Conservation (phyloP, 2,113 vertebrate species). For the Stegostoma tigrinum region DNA sequence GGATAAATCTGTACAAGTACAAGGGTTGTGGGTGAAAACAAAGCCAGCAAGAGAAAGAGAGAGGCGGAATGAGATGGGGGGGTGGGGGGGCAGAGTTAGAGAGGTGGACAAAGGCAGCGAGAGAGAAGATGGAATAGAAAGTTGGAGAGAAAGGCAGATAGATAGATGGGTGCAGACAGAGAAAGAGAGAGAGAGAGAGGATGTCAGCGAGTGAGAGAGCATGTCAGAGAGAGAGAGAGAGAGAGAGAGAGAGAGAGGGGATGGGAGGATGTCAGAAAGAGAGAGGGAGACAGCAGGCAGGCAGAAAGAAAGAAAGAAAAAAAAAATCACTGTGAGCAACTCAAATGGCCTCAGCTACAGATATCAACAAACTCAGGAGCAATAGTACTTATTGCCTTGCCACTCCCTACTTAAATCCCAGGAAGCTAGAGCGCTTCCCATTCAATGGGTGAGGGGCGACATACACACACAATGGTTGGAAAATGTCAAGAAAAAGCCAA, state of each 20-base stretch:
- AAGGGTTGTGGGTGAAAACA: background rate
- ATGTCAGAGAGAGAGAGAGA: too few relatives aligned
- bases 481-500: background rate
- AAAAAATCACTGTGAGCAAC: background rate
- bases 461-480: background rate
- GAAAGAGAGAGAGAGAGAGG: too few relatives aligned
- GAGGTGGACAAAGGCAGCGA: background rate
- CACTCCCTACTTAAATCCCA: background rate
- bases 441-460: background rate
- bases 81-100: too few relatives aligned
- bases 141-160: too few relatives aligned
- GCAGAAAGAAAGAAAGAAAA: too few relatives aligned
- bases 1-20: slow-evolving; percentile 52
- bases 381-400: background rate
- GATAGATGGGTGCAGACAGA: too few relatives aligned
- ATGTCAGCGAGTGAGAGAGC: too few relatives aligned
- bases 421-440: background rate
- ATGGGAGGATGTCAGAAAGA: too few relatives aligned
- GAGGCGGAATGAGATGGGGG: too few relatives aligned
- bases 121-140: background rate
- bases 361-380: background rate
- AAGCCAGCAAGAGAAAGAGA: too few relatives aligned
- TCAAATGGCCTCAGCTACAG: background rate
- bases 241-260: too few relatives aligned
- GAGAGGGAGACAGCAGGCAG: too few relatives aligned